These are phyloP conservation scores for Gastrophryne carolinensis DNA, from an alignment of 2,797 vertebrate genomes.

Conservation along the genomic window DNA sequence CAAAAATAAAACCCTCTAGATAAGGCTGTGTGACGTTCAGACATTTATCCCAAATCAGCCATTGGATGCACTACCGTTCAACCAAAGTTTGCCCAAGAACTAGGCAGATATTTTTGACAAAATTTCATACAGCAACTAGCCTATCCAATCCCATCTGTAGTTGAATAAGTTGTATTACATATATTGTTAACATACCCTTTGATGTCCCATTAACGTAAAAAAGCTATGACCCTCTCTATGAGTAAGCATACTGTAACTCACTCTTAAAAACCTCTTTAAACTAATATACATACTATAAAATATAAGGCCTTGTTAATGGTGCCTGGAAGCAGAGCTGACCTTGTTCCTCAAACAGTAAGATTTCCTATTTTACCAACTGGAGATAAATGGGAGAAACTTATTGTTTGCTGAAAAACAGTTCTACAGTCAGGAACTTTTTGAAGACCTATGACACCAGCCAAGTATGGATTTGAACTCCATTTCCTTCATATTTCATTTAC, in stretches of 20 bases:
- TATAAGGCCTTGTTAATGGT: background rate
- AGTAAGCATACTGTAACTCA: background rate
- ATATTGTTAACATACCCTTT: too few relatives aligned
- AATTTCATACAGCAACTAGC: too few relatives aligned
- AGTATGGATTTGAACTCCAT: conserved; percentile 48
- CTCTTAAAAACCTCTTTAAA: background rate
- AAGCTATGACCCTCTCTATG: background rate
- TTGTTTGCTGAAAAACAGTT: background rate
- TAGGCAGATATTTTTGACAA: background rate
- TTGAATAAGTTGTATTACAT: too few relatives aligned
- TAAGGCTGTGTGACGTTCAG: background rate
- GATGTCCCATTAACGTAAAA: background rate
- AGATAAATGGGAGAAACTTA: background rate
- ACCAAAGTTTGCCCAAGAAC: background rate
- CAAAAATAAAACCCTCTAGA: too few relatives aligned
- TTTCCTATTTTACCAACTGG: background rate
- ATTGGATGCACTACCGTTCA: background rate
- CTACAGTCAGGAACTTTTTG: background rate
- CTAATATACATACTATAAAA: background rate
- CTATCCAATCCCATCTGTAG: too few relatives aligned
- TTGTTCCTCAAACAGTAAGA: background rate
- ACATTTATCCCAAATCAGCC: background rate
- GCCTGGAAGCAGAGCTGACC: background rate
- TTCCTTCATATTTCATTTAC: conserved; percentile 40
- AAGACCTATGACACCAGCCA: conserved; percentile 17